These are phyloP conservation scores for Telenomus remus DNA, from an alignment of 1,140 invertebrate species.

Conservation along the genomic window DNA sequence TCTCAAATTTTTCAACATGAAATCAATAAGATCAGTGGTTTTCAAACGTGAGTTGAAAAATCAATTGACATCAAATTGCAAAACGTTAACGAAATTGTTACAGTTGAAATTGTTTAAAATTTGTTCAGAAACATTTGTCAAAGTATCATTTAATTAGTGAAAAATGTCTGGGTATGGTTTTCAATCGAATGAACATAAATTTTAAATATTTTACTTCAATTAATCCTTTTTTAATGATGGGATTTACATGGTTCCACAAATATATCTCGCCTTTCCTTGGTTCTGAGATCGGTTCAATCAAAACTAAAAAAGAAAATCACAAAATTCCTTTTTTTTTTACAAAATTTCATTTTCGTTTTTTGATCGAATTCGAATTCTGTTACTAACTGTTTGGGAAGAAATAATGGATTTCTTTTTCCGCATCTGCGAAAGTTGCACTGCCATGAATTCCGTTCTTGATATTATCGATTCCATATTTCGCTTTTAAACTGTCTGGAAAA, in stretches of 20 bases:
- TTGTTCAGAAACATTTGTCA: too few species aligned
- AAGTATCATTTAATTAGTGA: too few species aligned
- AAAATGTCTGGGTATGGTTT: too few species aligned
- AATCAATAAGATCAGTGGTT: too few species aligned
- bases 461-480: slow-evolving; percentile 82
- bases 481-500: slow-evolving; percentile 83
- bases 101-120: too few species aligned
- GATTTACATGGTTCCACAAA: slow-evolving; percentile 80
- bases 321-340: too few species aligned
- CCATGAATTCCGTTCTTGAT: slow-evolving; percentile 88
- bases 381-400: slow-evolving; percentile 88
- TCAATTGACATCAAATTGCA: too few species aligned
- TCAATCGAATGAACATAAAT: too few species aligned
- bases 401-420: slow-evolving; percentile 90
- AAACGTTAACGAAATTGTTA: too few species aligned
- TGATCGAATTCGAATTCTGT: not conserved
- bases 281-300: slow-evolving; percentile 78
- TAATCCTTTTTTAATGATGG: slow-evolving; percentile 81
- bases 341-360: not conserved
- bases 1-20: too few species aligned
- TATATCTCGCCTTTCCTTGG: slow-evolving; percentile 80
- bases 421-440: slow-evolving; percentile 82
- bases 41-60: too few species aligned
- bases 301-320: slow-evolving; percentile 75
- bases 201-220: slow-evolving; percentile 80